phyloP scores from a whole-genome alignment of 2,113 vertebrate species.

The Zapornia atra region DNA sequence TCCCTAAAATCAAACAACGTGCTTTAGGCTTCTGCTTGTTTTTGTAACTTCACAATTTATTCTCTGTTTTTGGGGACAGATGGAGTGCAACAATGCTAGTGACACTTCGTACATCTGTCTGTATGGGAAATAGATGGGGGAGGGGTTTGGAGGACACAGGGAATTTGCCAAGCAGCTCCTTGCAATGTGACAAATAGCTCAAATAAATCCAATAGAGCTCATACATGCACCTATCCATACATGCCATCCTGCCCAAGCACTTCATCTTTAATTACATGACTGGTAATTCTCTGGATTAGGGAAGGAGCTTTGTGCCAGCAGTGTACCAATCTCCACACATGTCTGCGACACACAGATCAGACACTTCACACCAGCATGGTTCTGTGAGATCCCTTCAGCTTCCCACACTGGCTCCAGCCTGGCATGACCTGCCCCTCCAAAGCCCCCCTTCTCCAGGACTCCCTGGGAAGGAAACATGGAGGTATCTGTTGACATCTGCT shows the following conservation, averaged over 20 bases:
- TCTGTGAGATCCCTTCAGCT: background rate
- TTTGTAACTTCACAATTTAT: background rate
- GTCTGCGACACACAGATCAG: background rate
- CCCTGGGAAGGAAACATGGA: background rate
- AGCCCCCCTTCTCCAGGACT: background rate
- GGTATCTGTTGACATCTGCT: background rate
- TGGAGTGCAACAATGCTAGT: background rate
- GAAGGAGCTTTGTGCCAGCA: background rate
- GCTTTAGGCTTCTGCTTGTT: background rate
- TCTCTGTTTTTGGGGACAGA: background rate
- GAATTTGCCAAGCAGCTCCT: background rate
- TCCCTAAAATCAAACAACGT: background rate
- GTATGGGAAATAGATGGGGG: background rate
- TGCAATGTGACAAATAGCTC: background rate
- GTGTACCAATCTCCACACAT: fast-evolving
- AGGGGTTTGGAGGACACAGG: background rate
- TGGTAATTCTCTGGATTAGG: background rate
- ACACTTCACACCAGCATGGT: background rate
- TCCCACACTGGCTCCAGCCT: background rate
- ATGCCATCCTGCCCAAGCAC: background rate
- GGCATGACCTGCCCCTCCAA: background rate
- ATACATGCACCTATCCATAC: background rate
- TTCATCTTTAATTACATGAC: background rate
- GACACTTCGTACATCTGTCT: background rate
- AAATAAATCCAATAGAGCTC: background rate